Percentiles rank a stretch among this genome's conserved stretches.
Evolutionary conservation across 2,797 vertebrate genomes (phyloP).

Genomic region (Molossus molossus): DNA sequence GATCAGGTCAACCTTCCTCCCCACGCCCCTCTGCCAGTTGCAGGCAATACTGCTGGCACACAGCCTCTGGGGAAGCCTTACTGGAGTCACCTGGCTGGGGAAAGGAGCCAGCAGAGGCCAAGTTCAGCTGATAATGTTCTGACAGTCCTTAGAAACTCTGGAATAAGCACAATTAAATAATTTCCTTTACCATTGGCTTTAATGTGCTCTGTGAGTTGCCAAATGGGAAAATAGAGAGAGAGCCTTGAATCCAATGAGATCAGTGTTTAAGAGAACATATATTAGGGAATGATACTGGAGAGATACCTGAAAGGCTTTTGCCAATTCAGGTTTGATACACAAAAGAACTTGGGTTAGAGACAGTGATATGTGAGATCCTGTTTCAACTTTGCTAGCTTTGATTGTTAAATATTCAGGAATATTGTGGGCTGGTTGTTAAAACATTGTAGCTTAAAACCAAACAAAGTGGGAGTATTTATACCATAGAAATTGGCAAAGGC

Average conservation of each 20-base stretch:
- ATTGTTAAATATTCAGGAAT: not conserved
- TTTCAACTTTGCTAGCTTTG: not conserved
- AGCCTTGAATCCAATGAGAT: not conserved
- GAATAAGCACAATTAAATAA: not conserved
- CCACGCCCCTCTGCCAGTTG: not conserved
- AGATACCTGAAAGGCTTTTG: not conserved
- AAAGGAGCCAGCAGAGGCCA: not conserved
- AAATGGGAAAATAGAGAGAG: not conserved
- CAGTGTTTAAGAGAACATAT: not conserved
- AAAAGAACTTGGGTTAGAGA: not conserved
- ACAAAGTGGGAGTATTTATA: not conserved
- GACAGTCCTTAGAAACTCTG: not conserved
- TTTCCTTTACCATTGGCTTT: not conserved
- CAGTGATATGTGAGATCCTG: not conserved
- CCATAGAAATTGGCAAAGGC: not conserved
- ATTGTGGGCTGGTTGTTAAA: not conserved
- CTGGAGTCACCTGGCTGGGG: too few relatives aligned
- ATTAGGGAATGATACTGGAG: not conserved
- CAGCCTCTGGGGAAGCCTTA: not conserved
- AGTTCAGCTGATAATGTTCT: not conserved
- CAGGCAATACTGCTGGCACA: not conserved
- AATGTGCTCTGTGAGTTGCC: not conserved
- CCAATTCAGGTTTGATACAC: constrained; percentile 6
- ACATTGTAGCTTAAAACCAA: not conserved
- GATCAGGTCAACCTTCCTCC: not conserved